Evolutionary conservation across 2,113 vertebrate genomes (phyloP).

Genomic region (Plotosus lineatus): DNA sequence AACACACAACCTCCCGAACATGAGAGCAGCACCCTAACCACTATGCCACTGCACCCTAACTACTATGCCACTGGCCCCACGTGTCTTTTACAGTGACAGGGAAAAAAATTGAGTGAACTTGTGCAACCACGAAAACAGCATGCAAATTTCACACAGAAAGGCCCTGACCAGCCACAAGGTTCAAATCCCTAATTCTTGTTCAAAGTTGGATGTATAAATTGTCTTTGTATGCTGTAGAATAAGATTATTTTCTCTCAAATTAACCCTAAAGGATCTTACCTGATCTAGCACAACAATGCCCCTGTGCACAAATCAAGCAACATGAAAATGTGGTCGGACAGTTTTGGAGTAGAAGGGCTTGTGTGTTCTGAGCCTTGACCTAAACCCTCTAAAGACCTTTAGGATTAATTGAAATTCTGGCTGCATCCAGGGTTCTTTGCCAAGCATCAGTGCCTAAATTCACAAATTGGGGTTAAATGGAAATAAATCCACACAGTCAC

Average conservation of each 20-base stretch:
- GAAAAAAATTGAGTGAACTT: too few species aligned
- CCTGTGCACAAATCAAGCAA: not conserved
- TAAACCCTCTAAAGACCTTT: not conserved
- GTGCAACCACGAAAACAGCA: too few species aligned
- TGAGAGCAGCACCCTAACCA: too few species aligned
- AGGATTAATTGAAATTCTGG: not conserved
- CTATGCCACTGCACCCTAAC: too few species aligned
- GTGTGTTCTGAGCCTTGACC: not conserved
- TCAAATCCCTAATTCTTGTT: not conserved
- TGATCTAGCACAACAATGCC: not conserved
- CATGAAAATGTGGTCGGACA: not conserved
- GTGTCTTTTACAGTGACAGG: too few species aligned
- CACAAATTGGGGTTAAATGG: not conserved
- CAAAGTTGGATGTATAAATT: not conserved
- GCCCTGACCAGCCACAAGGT: too few species aligned
- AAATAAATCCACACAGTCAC: not conserved
- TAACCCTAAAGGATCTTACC: not conserved
- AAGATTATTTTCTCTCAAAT: not conserved
- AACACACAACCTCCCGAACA: too few species aligned
- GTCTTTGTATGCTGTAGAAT: not conserved
- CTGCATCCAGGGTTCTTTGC: not conserved
- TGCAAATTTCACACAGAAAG: too few species aligned
- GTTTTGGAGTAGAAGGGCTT: not conserved
- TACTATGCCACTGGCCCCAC: too few species aligned
- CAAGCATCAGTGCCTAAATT: not conserved